Evolutionary conservation across 92 coral and sea anemone genomes (phyloP).

Genomic region (Virgularia gustaviana): DNA sequence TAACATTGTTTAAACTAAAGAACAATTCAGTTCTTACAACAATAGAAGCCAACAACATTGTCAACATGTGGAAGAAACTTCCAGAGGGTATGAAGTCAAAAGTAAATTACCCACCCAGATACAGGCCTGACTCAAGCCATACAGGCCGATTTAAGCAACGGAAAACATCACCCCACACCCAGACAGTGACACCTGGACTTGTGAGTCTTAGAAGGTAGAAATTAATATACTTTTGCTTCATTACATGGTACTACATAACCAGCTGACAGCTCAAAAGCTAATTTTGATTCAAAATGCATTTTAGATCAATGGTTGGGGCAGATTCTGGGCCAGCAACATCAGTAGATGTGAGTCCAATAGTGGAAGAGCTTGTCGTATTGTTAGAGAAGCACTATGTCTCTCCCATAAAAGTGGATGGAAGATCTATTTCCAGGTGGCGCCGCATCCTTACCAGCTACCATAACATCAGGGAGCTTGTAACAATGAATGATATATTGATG

Average conservation of each 20-base stretch:
- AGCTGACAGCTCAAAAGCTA: conserved; percentile 1
- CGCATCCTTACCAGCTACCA: conserved; percentile 8
- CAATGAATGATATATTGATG: conserved; percentile 13
- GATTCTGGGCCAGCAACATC: conserved; percentile 44
- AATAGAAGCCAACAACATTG: background rate
- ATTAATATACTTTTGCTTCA: background rate
- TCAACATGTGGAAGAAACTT: conserved; percentile 23
- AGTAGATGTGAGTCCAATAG: conserved; percentile 44
- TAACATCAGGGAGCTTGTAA: conserved; percentile 25
- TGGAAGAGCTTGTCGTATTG: conserved; percentile 32
- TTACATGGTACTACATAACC: too few relatives aligned
- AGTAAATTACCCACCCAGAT: conserved; percentile 26
- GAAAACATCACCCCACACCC: conserved; percentile 18
- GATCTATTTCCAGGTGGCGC: conserved; percentile 14
- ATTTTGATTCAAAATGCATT: background rate
- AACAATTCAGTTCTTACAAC: background rate
- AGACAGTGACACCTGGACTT: conserved; percentile 33
- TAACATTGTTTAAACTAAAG: background rate
- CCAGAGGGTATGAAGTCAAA: conserved; percentile 19
- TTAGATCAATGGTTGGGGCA: conserved; percentile 40
- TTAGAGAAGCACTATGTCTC: conserved; percentile 25
- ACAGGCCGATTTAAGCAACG: conserved; percentile 22
- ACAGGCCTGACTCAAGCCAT: conserved; percentile 21
- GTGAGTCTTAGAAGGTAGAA: conserved; percentile 34
- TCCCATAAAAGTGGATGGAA: background rate